phyloP scores from a whole-genome alignment of 1,140 invertebrate species.

The Drosophila micromelanica region DNA sequence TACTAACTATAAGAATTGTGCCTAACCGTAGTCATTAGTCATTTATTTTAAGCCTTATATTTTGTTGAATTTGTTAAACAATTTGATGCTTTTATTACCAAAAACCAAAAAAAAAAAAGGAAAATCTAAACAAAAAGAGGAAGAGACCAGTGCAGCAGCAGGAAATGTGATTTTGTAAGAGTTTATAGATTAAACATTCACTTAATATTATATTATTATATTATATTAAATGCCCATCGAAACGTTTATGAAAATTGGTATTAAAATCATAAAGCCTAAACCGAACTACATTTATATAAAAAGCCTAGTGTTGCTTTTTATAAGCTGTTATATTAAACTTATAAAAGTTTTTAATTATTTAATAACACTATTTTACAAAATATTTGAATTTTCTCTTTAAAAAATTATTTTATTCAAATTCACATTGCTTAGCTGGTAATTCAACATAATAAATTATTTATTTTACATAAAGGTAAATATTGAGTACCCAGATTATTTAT shows the following conservation, averaged over 20 bases:
- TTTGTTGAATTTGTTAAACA: slow-evolving; percentile 61
- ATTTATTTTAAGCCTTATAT: slow-evolving; percentile 38
- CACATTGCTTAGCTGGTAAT: no score
- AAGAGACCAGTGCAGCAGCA: background rate
- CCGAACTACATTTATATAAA: no score
- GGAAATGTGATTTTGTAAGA: slow-evolving; percentile 64
- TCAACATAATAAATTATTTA: no score
- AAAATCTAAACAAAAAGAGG: slow-evolving; percentile 11
- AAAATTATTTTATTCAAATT: no score
- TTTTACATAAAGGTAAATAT: no score
- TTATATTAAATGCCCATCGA: slow-evolving; percentile 27
- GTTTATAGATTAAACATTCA: slow-evolving; percentile 44
- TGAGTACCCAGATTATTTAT: no score
- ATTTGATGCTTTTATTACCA: slow-evolving; percentile 62
- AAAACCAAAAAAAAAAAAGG: slow-evolving; percentile 24
- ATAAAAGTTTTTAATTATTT: background rate
- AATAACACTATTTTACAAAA: background rate
- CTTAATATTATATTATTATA: slow-evolving; percentile 20
- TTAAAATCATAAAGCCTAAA: background rate
- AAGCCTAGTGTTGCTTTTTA: no score
- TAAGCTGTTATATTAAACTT: background rate
- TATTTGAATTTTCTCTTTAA: background rate
- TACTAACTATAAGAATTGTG: slow-evolving; percentile 34
- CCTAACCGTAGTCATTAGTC: slow-evolving; percentile 48
- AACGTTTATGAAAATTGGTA: slow-evolving; percentile 17